Percentiles rank a stretch among this genome's conserved stretches.
phyloP scores from a whole-genome alignment of 2,113 vertebrate species.

The Microcebus jonahi region DNA sequence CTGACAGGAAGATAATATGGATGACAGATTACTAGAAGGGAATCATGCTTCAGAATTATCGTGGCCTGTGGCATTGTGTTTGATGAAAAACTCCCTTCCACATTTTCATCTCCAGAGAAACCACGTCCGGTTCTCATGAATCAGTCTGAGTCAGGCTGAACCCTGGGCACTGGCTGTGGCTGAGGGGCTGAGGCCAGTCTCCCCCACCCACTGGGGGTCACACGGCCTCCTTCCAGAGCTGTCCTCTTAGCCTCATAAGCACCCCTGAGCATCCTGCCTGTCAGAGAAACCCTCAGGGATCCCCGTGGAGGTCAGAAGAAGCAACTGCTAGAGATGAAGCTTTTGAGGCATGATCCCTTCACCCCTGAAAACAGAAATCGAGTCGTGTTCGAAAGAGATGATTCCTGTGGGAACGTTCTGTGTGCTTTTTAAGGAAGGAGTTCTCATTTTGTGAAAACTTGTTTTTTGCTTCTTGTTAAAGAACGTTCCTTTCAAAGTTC shows the following conservation, averaged over 20 bases:
- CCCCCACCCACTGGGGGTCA: background rate
- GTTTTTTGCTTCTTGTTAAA: background rate
- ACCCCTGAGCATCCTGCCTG: background rate
- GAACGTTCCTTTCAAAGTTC: background rate
- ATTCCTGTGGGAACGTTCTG: background rate
- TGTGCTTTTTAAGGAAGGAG: background rate
- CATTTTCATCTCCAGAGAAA: background rate
- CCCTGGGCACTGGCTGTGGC: background rate
- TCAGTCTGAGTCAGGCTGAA: background rate
- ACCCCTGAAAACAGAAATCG: background rate
- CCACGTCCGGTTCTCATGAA: background rate
- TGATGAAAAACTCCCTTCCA: background rate
- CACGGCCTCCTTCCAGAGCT: rapidly evolving
- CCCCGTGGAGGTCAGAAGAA: background rate
- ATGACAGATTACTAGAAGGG: conserved; percentile 13
- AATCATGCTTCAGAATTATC: background rate
- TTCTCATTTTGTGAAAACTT: background rate
- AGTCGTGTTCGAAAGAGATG: rapidly evolving
- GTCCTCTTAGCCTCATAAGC: background rate
- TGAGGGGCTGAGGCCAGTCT: background rate
- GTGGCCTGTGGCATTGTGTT: background rate
- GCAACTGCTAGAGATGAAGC: background rate
- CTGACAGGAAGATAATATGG: background rate
- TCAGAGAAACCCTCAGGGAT: background rate
- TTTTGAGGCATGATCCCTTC: background rate